Percentiles rank a stretch among this genome's conserved stretches.
These are phyloP conservation scores for Leptocoma aspasia DNA, from an alignment of 2,113 vertebrate species.

Conservation along the genomic window DNA sequence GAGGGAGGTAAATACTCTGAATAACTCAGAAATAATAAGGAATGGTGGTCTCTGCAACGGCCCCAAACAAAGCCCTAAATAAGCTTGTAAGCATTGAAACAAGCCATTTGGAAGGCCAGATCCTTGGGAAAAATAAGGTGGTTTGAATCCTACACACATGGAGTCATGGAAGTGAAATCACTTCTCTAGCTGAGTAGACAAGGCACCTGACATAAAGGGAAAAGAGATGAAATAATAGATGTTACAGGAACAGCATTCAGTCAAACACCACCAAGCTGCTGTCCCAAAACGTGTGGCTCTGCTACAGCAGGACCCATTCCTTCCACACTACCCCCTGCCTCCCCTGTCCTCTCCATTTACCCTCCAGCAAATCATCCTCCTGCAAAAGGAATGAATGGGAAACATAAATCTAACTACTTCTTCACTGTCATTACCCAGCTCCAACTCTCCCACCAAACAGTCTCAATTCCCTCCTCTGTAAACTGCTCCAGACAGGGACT, in stretches of 20 bases:
- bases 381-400: not conserved
- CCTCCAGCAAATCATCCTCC: not conserved
- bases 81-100: not conserved
- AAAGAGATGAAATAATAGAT: not conserved
- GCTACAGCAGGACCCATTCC: not conserved
- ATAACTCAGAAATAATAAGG: not conserved
- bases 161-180: not conserved
- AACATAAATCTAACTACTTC: not conserved
- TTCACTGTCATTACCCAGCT: not conserved
- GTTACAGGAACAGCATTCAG: not conserved
- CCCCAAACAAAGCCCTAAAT: not conserved
- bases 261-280: not conserved
- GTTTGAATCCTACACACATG: not conserved
- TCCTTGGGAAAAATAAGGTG: not conserved
- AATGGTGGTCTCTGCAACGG: not conserved
- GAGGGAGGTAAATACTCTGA: not conserved
- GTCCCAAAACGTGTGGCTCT: not conserved
- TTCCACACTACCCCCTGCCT: accelerated
- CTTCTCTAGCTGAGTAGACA: not conserved
- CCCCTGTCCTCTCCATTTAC: not conserved
- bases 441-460: not conserved
- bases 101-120: not conserved
- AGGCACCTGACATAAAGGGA: not conserved
- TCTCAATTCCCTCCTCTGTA: not conserved
- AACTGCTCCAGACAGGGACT: not conserved